Base-by-base conservation (phyloP, 2,888 invertebrate species). In the Pseudolycoriella hygida region DNA sequence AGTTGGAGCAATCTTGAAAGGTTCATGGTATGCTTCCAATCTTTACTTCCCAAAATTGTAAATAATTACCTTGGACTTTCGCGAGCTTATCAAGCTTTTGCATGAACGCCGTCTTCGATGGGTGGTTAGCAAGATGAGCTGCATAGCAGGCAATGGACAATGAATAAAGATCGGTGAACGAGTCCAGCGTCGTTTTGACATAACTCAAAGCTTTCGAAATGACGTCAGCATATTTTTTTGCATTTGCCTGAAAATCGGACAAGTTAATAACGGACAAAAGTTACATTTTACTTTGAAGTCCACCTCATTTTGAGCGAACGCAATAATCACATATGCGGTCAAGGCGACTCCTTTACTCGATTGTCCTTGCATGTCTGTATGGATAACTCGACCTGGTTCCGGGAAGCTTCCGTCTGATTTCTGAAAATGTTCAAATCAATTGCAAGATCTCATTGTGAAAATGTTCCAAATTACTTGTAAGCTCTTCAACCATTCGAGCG, bases 181-280 rank as follows among this genome's bases (percentile, higher is more conserved):
- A 74, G 2, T 76, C 72, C 47, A 86, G 61, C 45, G 77, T 74
- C 40, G 74, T 67, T 0, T 75, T 77, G 18, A 92, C 66, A 62
- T 76, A 89, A 55, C 84, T 78, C 17, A 85, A 65, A 1, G 80
- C 87, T 58, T 80, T 80, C 62, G 80, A 80, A 47, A 87, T 77
- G 2, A 75, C 70, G 55, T 79, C 76, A 52, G 74, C 67, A 62
- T 77, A 73, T 53, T 62, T 54, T 59, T 59, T 1, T 58, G 53
- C 46, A 59, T 56, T 48, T 59, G 62, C 15, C 31, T 44, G 25
- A 25, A 25, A 4, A 8, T 25, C n/a, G n/a, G n/a, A n/a, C n/a
- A n/a, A n/a, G n/a, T n/a, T n/a, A n/a, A n/a, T n/a, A n/a, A n/a
- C n/a, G n/a, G n/a, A n/a, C n/a, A n/a, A n/a, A n/a, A n/a, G n/a